Conservation (phyloP, 2,113 vertebrate genomes). For the Zootoca vivipara region DNA sequence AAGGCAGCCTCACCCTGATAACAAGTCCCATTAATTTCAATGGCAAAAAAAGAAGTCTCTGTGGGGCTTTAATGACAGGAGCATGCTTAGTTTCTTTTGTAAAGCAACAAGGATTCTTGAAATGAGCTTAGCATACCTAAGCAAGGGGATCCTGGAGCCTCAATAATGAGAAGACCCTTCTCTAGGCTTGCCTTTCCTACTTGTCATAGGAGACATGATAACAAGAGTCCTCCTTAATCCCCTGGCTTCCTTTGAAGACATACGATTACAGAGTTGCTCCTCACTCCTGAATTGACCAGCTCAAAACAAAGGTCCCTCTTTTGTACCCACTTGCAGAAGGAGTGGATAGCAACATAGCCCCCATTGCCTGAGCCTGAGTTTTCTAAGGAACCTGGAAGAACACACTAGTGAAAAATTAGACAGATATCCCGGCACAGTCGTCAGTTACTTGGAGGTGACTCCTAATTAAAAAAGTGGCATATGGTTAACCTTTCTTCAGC, state of each 20-base stretch:
- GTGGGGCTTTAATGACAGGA: not conserved
- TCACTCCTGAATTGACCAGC: not conserved
- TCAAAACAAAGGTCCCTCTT: not conserved
- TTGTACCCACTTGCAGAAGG: not conserved
- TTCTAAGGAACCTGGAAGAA: not conserved
- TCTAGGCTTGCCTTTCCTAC: not conserved
- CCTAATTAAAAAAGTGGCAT: slow-evolving; percentile 25
- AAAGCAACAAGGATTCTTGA: not conserved
- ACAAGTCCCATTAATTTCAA: not conserved
- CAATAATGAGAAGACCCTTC: not conserved
- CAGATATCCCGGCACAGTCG: not conserved
- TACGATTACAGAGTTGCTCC: not conserved
- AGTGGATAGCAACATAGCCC: not conserved
- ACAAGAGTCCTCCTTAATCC: not conserved
- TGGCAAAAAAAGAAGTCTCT: not conserved
- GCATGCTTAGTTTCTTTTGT: not conserved
- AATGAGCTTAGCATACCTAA: not conserved
- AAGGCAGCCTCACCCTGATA: not conserved
- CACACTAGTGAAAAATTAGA: not conserved
- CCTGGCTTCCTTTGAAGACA: not conserved
- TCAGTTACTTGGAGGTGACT: slow-evolving; percentile 22
- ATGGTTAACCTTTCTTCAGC: slow-evolving; percentile 19
- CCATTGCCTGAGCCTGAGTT: not conserved
- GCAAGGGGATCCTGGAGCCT: not conserved
- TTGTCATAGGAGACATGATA: not conserved